Percentiles rank a stretch among this genome's conserved stretches.
Evolutionary conservation across 1,140 invertebrate species (phyloP).

Genomic region (Aphaenogaster ashmeadi): DNA sequence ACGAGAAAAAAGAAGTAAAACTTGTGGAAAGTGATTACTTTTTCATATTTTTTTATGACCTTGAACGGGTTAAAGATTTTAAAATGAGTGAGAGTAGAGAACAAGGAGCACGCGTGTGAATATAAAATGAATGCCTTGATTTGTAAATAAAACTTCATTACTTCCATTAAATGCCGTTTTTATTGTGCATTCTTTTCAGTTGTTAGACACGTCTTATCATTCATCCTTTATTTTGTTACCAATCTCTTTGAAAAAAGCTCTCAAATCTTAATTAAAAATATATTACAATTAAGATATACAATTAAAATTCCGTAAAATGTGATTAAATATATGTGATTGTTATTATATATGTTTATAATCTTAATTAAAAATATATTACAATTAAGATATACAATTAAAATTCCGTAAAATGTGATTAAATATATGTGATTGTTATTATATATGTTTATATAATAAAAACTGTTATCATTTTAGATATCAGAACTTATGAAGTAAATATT

Average conservation of each 20-base stretch:
- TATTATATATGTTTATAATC: no score
- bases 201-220: background rate
- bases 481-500: background rate
- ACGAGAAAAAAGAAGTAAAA: constrained; percentile 13
- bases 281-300: constrained; percentile 7
- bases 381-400: background rate
- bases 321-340: constrained; percentile 5
- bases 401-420: background rate
- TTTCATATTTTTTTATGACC: constrained; percentile 30
- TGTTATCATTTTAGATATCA: background rate
- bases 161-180: constrained; percentile 81
- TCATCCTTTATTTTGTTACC: background rate
- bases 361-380: constrained; percentile 30
- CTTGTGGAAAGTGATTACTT: constrained; percentile 1
- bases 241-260: background rate
- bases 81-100: constrained; percentile 38
- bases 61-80: constrained; percentile 18
- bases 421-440: background rate
- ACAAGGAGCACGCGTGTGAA: constrained; percentile 77
- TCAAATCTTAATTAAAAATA: constrained; percentile 28
- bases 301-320: background rate
- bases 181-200: background rate
- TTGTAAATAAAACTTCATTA: constrained; percentile 86
- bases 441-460: constrained; percentile 15
- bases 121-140: constrained; percentile 84